Evolutionary conservation across 35 echinoderm and acorn worm genomes (phyloP).

Genomic region (Lytechinus pictus): DNA sequence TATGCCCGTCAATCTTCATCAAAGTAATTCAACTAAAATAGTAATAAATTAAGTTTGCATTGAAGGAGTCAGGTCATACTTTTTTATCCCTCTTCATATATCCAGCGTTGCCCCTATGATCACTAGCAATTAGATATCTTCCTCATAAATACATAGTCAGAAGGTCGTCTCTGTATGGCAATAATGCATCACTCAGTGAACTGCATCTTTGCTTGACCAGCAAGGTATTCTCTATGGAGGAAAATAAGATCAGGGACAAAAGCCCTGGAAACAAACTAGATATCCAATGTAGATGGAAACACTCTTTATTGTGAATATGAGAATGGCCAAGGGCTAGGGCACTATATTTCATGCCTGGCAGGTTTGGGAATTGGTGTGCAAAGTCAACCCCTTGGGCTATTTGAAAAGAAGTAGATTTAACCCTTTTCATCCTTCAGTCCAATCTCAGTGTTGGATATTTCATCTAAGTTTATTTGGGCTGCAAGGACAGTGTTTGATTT

Average conservation of each 20-base stretch:
- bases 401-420: not conserved
- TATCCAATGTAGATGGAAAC: not conserved
- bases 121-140: not conserved
- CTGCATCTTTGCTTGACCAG: not conserved
- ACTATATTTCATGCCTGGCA: not conserved
- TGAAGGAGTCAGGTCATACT: not conserved
- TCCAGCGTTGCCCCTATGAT: not conserved
- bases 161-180: not conserved
- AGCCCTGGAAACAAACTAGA: not conserved
- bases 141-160: not conserved
- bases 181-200: not conserved
- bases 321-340: not conserved
- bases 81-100: not conserved
- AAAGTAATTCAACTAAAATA: not conserved
- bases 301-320: not conserved
- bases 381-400: not conserved
- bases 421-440: not conserved
- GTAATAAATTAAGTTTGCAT: not conserved
- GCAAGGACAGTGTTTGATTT: not conserved
- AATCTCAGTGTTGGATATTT: not conserved
- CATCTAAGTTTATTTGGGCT: not conserved
- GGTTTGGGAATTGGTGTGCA: not conserved
- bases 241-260: not conserved
- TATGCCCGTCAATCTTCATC: not conserved
- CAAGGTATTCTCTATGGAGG: not conserved